Evolutionary conservation across 2,888 invertebrate genomes (phyloP), one percentile per base, ranked within the genome.

Genomic region (Horisme vitalbata): DNA sequence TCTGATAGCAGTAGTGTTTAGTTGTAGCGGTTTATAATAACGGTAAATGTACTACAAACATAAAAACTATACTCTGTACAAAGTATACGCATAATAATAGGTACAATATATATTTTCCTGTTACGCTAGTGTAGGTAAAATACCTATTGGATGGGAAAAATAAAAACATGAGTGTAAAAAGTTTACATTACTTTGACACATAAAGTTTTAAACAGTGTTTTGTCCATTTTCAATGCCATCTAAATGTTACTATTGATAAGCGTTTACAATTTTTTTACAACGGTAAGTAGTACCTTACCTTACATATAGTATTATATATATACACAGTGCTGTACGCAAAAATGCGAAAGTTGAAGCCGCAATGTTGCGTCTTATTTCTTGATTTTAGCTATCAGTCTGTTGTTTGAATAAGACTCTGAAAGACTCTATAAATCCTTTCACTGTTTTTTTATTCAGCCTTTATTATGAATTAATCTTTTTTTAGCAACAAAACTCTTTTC

Each of bases 361-460:
- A 52, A 56, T 57, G 59, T 61, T n/a, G n/a, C n/a, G n/a, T n/a
- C n/a, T n/a, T 55, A 49, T 45, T 48, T 60, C 56, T 61, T 58
- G 53, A 57, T 59, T 49, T 58, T 50, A 47, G 57, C 53, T 44
- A 45, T 27, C 30, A 28, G 35, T 45, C 45, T 46, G 21, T 39
- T n/a, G n/a, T n/a, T n/a, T n/a, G n/a, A n/a, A n/a, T n/a, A n/a
- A n/a, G n/a, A n/a, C n/a, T n/a, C n/a, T n/a, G n/a, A n/a, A n/a
- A n/a, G n/a, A n/a, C n/a, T n/a, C n/a, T n/a, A n/a, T n/a, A n/a
- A n/a, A n/a, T n/a, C n/a, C n/a, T n/a, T n/a, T n/a, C n/a, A n/a
- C n/a, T n/a, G n/a, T n/a, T n/a, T n/a, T n/a, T n/a, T n/a, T n/a
- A n/a, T n/a, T n/a, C n/a, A n/a, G n/a, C n/a, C n/a, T n/a, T n/a